These are phyloP conservation scores for Amorpha juglandis DNA, from an alignment of 2,888 invertebrate species.

Conservation along the genomic window DNA sequence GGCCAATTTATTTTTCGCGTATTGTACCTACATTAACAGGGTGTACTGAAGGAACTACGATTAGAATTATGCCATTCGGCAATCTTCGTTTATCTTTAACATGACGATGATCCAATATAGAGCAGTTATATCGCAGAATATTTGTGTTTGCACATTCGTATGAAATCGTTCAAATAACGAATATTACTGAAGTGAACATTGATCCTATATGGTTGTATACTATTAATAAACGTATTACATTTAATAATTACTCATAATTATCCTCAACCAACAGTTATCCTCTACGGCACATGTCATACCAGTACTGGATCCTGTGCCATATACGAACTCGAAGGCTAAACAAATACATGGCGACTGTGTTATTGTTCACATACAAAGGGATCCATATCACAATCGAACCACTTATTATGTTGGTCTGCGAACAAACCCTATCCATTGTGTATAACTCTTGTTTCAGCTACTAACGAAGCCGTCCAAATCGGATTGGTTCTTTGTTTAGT, in stretches of 20 bases:
- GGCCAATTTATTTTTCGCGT: no score
- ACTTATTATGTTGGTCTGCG: slow-evolving; percentile 14
- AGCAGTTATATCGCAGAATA: no score
- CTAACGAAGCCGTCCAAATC: neutral
- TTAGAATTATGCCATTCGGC: no score
- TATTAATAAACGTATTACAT: neutral
- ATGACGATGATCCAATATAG: no score
- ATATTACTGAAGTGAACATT: no score
- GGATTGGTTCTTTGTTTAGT: neutral
- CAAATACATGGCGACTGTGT: slow-evolving; percentile 34
- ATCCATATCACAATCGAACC: slow-evolving; percentile 35
- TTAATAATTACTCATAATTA: neutral
- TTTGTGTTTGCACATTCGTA: no score
- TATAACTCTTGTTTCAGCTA: slow-evolving; percentile 14
- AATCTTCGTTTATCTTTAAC: no score
- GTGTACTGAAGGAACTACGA: no score
- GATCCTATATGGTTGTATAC: no score
- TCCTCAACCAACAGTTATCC: slow-evolving; percentile 3
- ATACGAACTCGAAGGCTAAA: slow-evolving; percentile 33
- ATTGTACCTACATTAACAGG: no score
- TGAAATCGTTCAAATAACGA: no score
- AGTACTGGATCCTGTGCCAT: slow-evolving; percentile 31
- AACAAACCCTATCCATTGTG: slow-evolving; percentile 18
- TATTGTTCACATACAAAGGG: slow-evolving; percentile 44
- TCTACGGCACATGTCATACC: slow-evolving; percentile 31